These are phyloP conservation scores for Scrobipalpa atriplicella DNA, from an alignment of 2,888 invertebrate species.

Conservation along the genomic window DNA sequence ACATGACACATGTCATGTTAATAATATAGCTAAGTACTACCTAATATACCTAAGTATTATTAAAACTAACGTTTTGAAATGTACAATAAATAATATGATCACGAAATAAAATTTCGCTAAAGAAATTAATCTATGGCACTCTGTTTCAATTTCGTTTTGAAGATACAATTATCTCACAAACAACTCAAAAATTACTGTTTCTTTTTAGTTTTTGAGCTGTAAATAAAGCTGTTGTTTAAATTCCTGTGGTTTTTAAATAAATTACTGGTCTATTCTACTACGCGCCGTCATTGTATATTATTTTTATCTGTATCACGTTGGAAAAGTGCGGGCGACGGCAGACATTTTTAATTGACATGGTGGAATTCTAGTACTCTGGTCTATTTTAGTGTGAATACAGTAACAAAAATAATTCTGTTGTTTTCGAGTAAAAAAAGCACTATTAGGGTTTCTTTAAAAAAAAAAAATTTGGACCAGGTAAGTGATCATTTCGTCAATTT, in stretches of 20 bases:
- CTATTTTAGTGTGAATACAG: not conserved
- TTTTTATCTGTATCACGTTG: slow-evolving; percentile 7
- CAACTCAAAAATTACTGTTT: not conserved
- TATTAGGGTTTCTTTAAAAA: too few relatives aligned
- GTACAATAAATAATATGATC: too few relatives aligned
- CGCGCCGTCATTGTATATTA: slow-evolving; percentile 16
- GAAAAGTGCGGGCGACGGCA: slow-evolving; percentile 10
- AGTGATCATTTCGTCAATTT: too few relatives aligned
- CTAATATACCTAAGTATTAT: too few relatives aligned
- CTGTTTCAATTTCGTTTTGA: not conserved
- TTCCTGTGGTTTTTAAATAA: not conserved
- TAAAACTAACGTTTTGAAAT: too few relatives aligned
- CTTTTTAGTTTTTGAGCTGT: not conserved
- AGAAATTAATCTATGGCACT: too few relatives aligned
- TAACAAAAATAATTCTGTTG: not conserved
- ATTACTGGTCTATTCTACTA: slow-evolving; percentile 1
- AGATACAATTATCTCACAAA: not conserved
- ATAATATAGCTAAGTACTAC: too few relatives aligned
- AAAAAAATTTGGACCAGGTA: too few relatives aligned
- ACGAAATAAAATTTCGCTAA: too few relatives aligned
- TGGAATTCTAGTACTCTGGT: not conserved
- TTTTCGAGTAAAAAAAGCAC: not conserved
- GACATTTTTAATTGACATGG: slow-evolving; percentile 17
- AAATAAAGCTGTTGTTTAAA: slow-evolving; percentile 12
- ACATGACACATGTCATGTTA: too few relatives aligned